Evolutionary conservation across 2,797 vertebrate species (phyloP), one percentile per base, ranked within the genome.

Genomic region (Knipowitschia caucasica): DNA sequence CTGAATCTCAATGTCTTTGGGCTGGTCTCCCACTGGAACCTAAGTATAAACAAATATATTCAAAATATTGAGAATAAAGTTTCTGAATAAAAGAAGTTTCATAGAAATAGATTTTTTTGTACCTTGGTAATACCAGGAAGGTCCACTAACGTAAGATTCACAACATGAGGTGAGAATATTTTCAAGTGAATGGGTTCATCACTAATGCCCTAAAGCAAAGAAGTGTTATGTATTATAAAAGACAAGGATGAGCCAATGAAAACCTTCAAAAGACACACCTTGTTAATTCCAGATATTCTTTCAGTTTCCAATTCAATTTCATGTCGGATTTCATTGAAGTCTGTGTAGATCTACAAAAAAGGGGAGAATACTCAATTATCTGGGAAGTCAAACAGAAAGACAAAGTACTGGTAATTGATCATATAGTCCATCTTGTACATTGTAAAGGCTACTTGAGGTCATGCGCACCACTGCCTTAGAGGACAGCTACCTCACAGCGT

Each of bases 51-150:
- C 51, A 57, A 67, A 47, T 17, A 67, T 36, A 63, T 45, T 49
- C 8, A 12, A 29, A 1, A 23, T 5, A 10, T 12, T 62, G 67
- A 73, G 58, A 30, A 11, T 25, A 3, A 26, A 4, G 35, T 55
- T 47, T 63, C 49, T 61, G 30, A 53, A 21, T 49, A 43, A 26
- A 45, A 5, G 10, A 15, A n/a, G n/a, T n/a, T 17, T 12, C 20
- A 36, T 30, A 3, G 17, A 61, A 52, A 62, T 33, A 44, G 40
- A 10, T 3, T 1, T n/a, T 14, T 26, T 63, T 39, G 54, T 91
- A 99, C 97, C 95, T 99, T 99, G 46, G 97, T 99, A 87, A 99
- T 96, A 77, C 97, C 97, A 43, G 97, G 97, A 72, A 99, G 92
- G 80, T 99, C 97, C 83, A 99, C 96, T 71, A 99, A 91, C 1